Percentiles rank a stretch among this genome's conserved stretches.
phyloP scores from a whole-genome alignment of 2,113 vertebrate genomes.

The Rhabdomys dilectus region DNA sequence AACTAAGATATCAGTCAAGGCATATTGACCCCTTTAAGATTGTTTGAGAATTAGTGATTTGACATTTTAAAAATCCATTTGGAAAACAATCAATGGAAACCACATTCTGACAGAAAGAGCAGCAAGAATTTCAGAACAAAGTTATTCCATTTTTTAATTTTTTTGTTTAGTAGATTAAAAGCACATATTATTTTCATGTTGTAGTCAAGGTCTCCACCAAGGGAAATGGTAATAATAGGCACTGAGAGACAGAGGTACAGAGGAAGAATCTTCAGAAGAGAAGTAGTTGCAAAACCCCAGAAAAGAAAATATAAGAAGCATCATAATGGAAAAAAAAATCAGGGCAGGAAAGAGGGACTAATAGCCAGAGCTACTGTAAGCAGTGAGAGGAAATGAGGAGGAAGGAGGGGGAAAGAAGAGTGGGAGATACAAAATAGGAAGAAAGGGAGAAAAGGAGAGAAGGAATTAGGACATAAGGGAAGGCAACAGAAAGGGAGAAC shows the following conservation, averaged over 20 bases:
- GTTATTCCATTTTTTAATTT: neutral
- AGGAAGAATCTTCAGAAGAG: neutral
- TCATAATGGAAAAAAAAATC: neutral
- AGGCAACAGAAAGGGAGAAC: neutral
- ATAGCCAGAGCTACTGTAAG: neutral
- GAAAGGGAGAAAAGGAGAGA: neutral
- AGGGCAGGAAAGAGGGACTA: neutral
- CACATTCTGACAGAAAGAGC: constrained; percentile 4
- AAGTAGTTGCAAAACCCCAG: neutral
- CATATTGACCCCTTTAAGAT: neutral
- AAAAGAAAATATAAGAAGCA: neutral
- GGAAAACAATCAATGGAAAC: neutral
- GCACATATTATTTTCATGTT: neutral
- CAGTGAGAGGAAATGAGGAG: neutral
- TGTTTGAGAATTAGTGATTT: neutral
- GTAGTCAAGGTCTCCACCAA: neutral
- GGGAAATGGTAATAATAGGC: neutral
- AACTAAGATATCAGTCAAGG: neutral
- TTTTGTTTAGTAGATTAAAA: constrained; percentile 37
- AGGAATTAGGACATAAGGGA: neutral
- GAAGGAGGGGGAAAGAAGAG: no score
- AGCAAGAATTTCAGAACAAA: constrained; percentile 38
- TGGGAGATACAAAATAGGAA: no score
- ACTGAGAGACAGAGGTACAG: neutral
- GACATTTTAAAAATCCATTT: neutral